Conservation (phyloP, 2,113 vertebrate species). For the Acanthisitta chloris region DNA sequence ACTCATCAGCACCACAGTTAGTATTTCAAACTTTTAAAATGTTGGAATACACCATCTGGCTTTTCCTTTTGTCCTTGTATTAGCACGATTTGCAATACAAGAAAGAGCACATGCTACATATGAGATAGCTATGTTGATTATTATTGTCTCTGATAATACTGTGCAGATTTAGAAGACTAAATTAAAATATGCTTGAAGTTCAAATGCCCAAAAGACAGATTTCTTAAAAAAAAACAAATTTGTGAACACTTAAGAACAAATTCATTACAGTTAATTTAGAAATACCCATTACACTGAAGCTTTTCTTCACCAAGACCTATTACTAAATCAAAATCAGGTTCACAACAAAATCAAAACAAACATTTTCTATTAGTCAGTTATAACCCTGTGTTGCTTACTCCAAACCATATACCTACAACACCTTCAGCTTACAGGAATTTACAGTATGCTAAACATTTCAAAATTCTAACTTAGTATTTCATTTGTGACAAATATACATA, state of each 20-base stretch:
- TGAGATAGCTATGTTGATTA: neutral
- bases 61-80: neutral
- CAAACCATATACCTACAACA: neutral
- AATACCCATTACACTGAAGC: neutral
- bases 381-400: neutral
- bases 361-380: rapidly evolving
- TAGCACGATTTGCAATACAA: neutral
- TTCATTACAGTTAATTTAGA: neutral
- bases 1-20: neutral
- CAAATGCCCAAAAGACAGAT: neutral
- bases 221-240: neutral
- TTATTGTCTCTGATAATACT: neutral
- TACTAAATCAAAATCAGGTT: neutral
- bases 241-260: neutral
- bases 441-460: neutral
- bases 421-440: neutral
- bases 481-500: neutral
- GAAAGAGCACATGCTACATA: neutral
- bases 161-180: neutral
- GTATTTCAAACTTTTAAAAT: neutral
- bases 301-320: neutral
- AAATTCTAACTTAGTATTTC: neutral
- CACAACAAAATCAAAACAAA: neutral
- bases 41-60: neutral
- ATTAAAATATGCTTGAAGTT: neutral